phyloP scores from a whole-genome alignment of 1,140 invertebrate genomes.

The Hestina assimilis region DNA sequence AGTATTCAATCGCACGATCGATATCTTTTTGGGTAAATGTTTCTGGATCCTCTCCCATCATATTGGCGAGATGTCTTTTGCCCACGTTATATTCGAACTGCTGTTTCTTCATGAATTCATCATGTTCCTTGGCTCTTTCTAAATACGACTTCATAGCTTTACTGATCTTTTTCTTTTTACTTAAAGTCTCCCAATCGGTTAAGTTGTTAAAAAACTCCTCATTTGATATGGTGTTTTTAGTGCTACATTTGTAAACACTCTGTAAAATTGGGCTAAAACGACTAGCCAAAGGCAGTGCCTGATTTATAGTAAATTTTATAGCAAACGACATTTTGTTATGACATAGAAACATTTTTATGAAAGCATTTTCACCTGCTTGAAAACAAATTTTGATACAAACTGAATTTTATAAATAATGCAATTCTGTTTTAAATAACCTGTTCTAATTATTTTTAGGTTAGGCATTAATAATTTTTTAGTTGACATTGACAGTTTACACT shows the following conservation, averaged over 20 bases:
- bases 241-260: conserved; percentile 42
- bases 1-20: conserved; percentile 91
- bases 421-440: background rate
- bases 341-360: conserved; percentile 9
- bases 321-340: conserved; percentile 39
- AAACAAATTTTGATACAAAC: background rate
- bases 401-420: background rate
- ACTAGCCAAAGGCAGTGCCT: conserved; percentile 33
- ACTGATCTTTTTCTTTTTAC: conserved; percentile 83
- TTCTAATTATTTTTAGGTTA: background rate
- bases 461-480: background rate
- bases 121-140: conserved; percentile 87
- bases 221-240: conserved; percentile 29
- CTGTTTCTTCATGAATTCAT: conserved; percentile 92
- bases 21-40: conserved; percentile 93
- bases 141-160: conserved; percentile 94
- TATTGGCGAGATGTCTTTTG: conserved; percentile 96
- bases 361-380: background rate
- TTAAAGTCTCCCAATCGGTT: conserved; percentile 67
- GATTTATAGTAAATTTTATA: conserved; percentile 39
- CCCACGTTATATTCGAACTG: conserved; percentile 92
- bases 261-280: conserved; percentile 22
- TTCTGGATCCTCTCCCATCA: conserved; percentile 96
- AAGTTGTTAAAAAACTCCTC: conserved; percentile 45
- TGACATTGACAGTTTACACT: too few species aligned